Conservation (phyloP, 2,797 vertebrate genomes). For the Leptoclinus maculatus region DNA sequence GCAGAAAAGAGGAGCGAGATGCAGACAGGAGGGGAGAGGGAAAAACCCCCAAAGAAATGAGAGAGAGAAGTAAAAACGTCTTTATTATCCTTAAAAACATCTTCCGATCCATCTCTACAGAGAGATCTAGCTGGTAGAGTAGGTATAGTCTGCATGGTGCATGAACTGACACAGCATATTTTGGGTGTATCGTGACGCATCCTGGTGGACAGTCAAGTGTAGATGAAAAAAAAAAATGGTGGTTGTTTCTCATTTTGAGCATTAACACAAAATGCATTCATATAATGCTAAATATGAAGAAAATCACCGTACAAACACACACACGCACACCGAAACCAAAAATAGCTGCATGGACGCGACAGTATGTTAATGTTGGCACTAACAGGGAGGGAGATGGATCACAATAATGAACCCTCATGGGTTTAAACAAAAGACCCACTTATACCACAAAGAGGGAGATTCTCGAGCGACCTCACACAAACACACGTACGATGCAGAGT, state of each 20-base stretch:
- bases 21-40: neutral
- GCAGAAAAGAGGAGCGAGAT: neutral
- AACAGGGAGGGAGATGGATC: constrained; percentile 73
- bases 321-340: constrained; percentile 49
- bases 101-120: neutral
- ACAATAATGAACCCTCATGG: constrained; percentile 79
- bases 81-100: neutral
- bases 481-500: constrained; percentile 9
- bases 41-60: neutral
- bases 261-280: constrained; percentile 44
- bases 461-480: constrained; percentile 32
- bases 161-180: constrained; percentile 9
- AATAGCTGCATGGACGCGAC: constrained; percentile 72
- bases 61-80: neutral
- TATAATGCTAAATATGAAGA: constrained; percentile 35
- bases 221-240: neutral
- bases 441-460: constrained; percentile 53
- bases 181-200: constrained; percentile 16
- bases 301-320: constrained; percentile 49
- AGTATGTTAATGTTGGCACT: constrained; percentile 64
- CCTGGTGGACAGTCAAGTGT: neutral
- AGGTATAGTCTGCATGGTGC: neutral
- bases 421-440: constrained; percentile 76
- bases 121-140: neutral
- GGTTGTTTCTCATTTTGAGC: constrained; percentile 24